These are phyloP conservation scores for Idris sp. DNA, from an alignment of 1,140 invertebrate species.

Conservation along the genomic window DNA sequence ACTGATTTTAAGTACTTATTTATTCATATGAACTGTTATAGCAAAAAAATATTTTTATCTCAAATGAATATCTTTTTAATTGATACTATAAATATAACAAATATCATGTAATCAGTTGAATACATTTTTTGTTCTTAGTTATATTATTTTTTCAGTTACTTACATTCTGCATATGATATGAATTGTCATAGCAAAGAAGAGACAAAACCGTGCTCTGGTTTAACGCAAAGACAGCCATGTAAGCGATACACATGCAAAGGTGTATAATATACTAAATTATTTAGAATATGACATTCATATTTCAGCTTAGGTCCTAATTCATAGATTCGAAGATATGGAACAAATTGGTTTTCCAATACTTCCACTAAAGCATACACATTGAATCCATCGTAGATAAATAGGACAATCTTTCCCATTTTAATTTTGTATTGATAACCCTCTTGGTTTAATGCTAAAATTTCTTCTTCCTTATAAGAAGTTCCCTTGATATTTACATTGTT, in stretches of 20 bases:
- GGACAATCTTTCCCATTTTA: constrained; percentile 42
- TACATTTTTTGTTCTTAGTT: too few species aligned
- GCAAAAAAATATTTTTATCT: too few species aligned
- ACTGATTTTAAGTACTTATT: too few species aligned
- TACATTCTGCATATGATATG: too few species aligned
- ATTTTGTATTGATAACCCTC: constrained; percentile 47
- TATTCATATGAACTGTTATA: too few species aligned
- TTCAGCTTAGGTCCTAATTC: constrained; percentile 13
- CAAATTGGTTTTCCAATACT: constrained; percentile 36
- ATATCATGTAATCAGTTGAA: too few species aligned
- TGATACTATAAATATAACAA: too few species aligned
- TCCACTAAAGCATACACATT: constrained; percentile 37
- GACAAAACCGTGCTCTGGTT: constrained; percentile 6
- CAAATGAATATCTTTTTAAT: too few species aligned
- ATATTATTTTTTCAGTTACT: too few species aligned
- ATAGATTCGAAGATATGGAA: constrained; percentile 27
- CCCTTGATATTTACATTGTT: constrained; percentile 31
- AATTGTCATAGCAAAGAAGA: too few species aligned
- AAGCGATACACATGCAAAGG: constrained; percentile 10
- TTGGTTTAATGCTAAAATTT: constrained; percentile 25
- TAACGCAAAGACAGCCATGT: constrained; percentile 5
- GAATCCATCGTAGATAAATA: constrained; percentile 14
- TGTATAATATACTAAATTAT: constrained; percentile 7
- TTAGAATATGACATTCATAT: constrained; percentile 16
- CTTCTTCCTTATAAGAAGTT: constrained; percentile 34